phyloP scores from a whole-genome alignment of 2,113 vertebrate genomes.

The Eclectus roratus region DNA sequence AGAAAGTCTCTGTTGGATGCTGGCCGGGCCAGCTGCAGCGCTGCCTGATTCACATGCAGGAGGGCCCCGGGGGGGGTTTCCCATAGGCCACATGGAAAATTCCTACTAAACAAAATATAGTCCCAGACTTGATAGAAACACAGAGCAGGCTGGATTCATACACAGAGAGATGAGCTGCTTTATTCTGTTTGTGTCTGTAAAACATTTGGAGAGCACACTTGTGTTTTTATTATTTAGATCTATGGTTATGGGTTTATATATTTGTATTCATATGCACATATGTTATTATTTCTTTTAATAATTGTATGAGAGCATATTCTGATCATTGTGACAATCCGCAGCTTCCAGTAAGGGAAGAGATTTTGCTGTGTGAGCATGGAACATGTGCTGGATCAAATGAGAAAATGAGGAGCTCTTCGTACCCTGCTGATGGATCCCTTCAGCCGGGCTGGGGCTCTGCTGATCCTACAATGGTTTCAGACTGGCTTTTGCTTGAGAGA shows the following conservation, averaged over 20 bases:
- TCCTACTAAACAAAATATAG: neutral
- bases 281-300: neutral
- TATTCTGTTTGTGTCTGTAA: neutral
- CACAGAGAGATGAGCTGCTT: neutral
- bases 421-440: neutral
- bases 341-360: neutral
- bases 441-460: neutral
- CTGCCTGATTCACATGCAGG: neutral
- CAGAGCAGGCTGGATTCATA: neutral
- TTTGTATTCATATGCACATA: neutral
- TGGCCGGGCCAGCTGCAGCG: neutral
- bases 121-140: neutral
- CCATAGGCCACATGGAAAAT: slow-evolving; percentile 23
- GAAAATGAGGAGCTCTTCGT: neutral
- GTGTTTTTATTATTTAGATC: neutral
- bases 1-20: neutral
- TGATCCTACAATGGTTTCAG: neutral
- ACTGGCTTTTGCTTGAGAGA: neutral
- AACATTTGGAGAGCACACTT: neutral
- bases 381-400: neutral
- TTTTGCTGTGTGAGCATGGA: neutral
- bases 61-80: neutral
- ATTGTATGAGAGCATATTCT: neutral
- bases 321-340: neutral
- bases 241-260: neutral